Evolutionary conservation across 1,140 invertebrate genomes (phyloP), one percentile per base, ranked within the genome.

Genomic region (Aricia agestis): DNA sequence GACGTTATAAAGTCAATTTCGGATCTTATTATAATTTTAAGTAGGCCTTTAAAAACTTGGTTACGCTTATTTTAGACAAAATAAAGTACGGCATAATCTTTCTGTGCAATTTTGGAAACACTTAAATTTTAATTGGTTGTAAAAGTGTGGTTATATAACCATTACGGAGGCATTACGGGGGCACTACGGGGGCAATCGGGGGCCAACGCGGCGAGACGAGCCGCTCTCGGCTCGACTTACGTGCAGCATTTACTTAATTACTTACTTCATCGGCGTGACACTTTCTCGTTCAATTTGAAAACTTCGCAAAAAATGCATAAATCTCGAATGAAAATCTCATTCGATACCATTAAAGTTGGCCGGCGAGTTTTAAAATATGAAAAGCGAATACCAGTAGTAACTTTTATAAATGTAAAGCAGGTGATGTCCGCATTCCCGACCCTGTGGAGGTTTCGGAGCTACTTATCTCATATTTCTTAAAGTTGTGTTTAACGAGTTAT

Each of bases 81-180:
- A 84, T 84, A 85, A 73, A 83, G 78, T 81, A 83, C 78, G 75
- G 80, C 79, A 76, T 75, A 82, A 85, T 87, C 79, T 82, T 25
- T 81, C 80, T 76, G 81, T 83, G 83, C 78, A 84, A 86, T 92
- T 91, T 91, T 87, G 87, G 84, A 84, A 87, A 81, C 85, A 81
- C 79, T 92, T 92, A 90, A 89, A 91, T 87, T 92, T 92, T 91
- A 91, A 92, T 90, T 88, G 89, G 82, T 86, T 86, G 81, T 92
- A 92, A 92, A 91, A 91, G 83, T 86, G 84, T 83, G 84, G 83
- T 92, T 91, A 89, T 90, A 86, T 86, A 91, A 91, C 88, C 82
- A 90, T 91, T 90, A 87, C 76, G 79, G 79, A 78, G 84, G 90
- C 83, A 87, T 85, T 90, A 86, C 79, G 81, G 79, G 78, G 84